These are phyloP conservation scores for Drosophila athabasca DNA, from an alignment of 1,140 invertebrate species.

Conservation along the genomic window DNA sequence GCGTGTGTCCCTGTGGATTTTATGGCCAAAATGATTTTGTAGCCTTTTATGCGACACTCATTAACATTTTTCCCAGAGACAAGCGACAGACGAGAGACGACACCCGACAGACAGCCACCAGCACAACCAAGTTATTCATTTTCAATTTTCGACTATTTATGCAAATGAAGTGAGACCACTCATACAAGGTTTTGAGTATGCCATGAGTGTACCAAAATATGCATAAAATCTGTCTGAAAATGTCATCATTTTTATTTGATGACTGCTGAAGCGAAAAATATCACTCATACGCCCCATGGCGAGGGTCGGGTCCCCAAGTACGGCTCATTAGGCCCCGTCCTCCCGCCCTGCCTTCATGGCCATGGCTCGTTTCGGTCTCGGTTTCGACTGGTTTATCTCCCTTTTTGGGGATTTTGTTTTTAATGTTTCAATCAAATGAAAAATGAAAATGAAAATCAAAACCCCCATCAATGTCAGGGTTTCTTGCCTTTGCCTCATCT, in stretches of 20 bases:
- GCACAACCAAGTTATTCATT: slow-evolving; percentile 62
- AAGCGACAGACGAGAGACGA: neutral
- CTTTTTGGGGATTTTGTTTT: slow-evolving; percentile 23
- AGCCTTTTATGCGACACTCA: slow-evolving; percentile 65
- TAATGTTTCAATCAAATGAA: slow-evolving; percentile 78
- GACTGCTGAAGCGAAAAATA: slow-evolving; percentile 70
- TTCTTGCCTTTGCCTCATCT: neutral
- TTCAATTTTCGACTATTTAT: slow-evolving; percentile 81
- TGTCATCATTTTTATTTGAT: slow-evolving; percentile 66
- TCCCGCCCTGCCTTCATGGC: slow-evolving; percentile 15
- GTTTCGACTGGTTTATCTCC: slow-evolving; percentile 21
- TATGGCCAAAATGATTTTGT: slow-evolving; percentile 67
- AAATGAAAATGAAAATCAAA: slow-evolving; percentile 76
- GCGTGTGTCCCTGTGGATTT: slow-evolving; percentile 42
- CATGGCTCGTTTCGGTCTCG: slow-evolving; percentile 1
- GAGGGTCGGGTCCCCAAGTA: slow-evolving; percentile 41
- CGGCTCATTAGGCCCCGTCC: slow-evolving; percentile 65
- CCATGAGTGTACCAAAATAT: slow-evolving; percentile 39
- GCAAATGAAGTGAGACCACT: slow-evolving; percentile 66
- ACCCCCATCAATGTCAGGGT: slow-evolving; percentile 74
- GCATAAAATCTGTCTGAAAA: slow-evolving; percentile 69
- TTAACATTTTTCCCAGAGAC: slow-evolving; percentile 57
- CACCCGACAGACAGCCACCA: neutral
- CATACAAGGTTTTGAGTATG: slow-evolving; percentile 1
- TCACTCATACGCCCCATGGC: slow-evolving; percentile 75